Evolutionary conservation across 2,797 vertebrate species (phyloP).

Genomic region (Australoheros facetus): DNA sequence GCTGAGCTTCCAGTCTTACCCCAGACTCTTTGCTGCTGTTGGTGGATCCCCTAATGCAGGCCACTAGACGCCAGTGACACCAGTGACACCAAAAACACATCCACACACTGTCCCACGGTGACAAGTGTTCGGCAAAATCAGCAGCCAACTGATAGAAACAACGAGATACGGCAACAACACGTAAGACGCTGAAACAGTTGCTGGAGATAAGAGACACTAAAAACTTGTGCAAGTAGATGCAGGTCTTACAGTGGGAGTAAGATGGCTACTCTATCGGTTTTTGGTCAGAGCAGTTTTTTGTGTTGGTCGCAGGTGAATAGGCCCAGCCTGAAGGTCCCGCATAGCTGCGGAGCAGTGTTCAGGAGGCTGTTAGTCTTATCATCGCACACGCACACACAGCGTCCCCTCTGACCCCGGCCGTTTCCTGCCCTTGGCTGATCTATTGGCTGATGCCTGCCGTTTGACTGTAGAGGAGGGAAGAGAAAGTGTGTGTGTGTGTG

Average conservation of each 20-base stretch:
- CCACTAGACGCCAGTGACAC: constrained; percentile 26
- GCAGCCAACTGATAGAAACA: constrained; percentile 18
- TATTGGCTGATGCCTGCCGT: constrained; percentile 77
- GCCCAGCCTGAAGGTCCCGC: constrained; percentile 61
- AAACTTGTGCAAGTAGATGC: constrained; percentile 14
- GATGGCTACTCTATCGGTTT: constrained; percentile 44
- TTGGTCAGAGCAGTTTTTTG: constrained; percentile 45
- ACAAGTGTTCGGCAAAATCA: constrained; percentile 46
- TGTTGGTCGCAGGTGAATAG: constrained; percentile 51
- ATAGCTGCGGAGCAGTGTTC: constrained; percentile 66
- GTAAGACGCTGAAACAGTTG: constrained; percentile 12
- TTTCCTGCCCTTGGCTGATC: constrained; percentile 82
- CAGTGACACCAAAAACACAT: constrained; percentile 19
- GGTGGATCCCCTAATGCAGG: constrained; percentile 35
- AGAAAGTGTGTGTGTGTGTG: constrained; percentile 27
- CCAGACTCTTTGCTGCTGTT: constrained; percentile 28
- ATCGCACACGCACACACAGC: constrained; percentile 45
- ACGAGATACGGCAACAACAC: constrained; percentile 7
- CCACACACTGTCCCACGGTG: constrained; percentile 36
- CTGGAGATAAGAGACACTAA: constrained; percentile 5
- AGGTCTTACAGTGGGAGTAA: constrained; percentile 17
- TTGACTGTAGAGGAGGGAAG: constrained; percentile 66
- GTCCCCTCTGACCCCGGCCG: constrained; percentile 74
- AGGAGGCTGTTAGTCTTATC: constrained; percentile 78
- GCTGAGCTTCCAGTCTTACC: constrained; percentile 67